phyloP scores from a whole-genome alignment of 2,888 invertebrate genomes.

The Mechanitis messenoides region DNA sequence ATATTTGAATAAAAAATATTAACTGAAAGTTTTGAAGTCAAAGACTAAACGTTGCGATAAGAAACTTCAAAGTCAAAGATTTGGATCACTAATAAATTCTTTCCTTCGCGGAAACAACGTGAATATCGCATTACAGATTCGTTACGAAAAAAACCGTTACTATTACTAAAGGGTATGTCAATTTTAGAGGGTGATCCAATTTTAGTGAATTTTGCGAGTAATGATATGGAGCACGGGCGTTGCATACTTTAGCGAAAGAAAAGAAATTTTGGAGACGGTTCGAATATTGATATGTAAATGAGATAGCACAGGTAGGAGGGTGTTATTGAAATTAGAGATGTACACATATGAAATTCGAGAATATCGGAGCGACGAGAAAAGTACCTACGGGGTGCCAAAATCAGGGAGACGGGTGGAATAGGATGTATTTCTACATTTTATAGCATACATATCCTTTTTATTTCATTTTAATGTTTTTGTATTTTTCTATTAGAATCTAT shows the following conservation, averaged over 20 bases:
- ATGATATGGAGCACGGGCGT: conserved; percentile 73
- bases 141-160: conserved; percentile 75
- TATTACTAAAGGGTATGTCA: conserved; percentile 72
- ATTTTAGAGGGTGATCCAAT: conserved; percentile 69
- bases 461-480: background rate
- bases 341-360: conserved; percentile 61
- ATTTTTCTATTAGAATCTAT: background rate
- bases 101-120: conserved; percentile 70
- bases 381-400: conserved; percentile 26
- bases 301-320: conserved; percentile 70
- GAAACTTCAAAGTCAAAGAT: conserved; percentile 61
- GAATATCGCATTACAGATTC: conserved; percentile 73
- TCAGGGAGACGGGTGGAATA: conserved; percentile 27
- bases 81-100: conserved; percentile 60
- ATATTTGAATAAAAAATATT: conserved; percentile 9
- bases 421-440: conserved; percentile 5
- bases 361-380: conserved; percentile 27
- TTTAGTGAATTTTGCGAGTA: conserved; percentile 67
- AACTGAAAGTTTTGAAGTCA: conserved; percentile 9
- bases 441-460: background rate
- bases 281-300: conserved; percentile 74
- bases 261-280: conserved; percentile 67
- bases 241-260: conserved; percentile 70
- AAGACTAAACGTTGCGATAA: conserved; percentile 31
- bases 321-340: conserved; percentile 73